Percentiles rank a stretch among this genome's conserved stretches.
Conservation (phyloP, 2,113 vertebrate species). For the Pluvialis apricaria region DNA sequence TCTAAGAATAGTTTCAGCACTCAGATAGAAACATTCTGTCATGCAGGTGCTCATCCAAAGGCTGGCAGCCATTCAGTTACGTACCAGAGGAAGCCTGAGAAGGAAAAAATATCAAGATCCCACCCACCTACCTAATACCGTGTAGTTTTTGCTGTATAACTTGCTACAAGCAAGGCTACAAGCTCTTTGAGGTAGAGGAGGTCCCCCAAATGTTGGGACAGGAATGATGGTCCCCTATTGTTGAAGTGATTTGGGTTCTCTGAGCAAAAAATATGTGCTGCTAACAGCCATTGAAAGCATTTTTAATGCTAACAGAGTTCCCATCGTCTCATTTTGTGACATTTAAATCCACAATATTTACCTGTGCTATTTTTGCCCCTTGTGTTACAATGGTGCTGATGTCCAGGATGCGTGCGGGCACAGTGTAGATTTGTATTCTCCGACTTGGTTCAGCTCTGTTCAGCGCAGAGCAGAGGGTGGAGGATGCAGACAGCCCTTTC, state of each 20-base stretch:
- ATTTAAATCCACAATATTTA: not conserved
- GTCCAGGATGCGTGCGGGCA: not conserved
- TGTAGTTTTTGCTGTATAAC: not conserved
- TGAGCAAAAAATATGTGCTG: not conserved
- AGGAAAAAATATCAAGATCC: not conserved
- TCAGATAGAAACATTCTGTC: not conserved
- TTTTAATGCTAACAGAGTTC: not conserved
- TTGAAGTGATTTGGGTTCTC: not conserved
- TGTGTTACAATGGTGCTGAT: not conserved
- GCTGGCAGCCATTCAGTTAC: not conserved
- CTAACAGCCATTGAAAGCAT: not conserved
- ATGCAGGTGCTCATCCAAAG: conserved; percentile 13
- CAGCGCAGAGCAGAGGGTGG: not conserved
- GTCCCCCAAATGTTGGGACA: not conserved
- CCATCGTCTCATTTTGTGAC: not conserved
- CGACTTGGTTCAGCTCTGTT: not conserved
- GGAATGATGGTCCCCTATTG: not conserved
- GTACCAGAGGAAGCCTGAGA: not conserved
- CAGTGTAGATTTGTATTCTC: not conserved
- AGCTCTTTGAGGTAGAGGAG: not conserved
- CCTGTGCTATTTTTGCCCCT: fast-evolving
- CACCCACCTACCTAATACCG: not conserved
- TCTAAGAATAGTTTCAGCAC: not conserved
- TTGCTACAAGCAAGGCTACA: not conserved
- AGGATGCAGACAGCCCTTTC: not conserved